Base-by-base conservation (phyloP, 92 coral and sea anemone species). In the Porites cylindrica region DNA sequence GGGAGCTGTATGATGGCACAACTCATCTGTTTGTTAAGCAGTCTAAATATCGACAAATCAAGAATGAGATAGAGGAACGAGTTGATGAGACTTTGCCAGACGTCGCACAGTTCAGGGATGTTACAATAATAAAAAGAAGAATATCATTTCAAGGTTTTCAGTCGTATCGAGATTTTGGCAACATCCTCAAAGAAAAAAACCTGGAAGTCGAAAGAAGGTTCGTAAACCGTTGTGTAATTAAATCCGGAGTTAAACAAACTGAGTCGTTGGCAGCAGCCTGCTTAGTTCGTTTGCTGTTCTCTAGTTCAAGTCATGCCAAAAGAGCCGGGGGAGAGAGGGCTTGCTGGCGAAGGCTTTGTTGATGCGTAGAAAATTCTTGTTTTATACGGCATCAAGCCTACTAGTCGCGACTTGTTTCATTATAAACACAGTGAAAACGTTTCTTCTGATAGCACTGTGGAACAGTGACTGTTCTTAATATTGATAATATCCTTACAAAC, bases 1-100 rank as follows among this genome's bases (percentile, higher is more conserved):
- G 91, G 1, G 70, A 79, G 56, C 72, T 88, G 38, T 88, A 66
- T 66, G 92, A 93, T 69, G 93, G 87, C 0, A 75, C 92, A 10
- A 75, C 84, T 7, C 89, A 88, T 29, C 72, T 91, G 53, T 80
- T 92, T 29, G 75, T 93, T 17, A 73, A 79, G 17, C 52, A 70
- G 1, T 87, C 83, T 7, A 76, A 75, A 26, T 93, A 91, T 75
- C 61, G 17, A n/a, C 58, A 68, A 68, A 84, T 91, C 75, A 93
- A 93, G 69, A 59, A 68, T 9, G 92, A 91, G 47, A 66, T 93
- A 17, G 89, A 91, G 56, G 38, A 70, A n/a, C 77, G 72, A 73
- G 88, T 91, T 23, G 84, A 76, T 1, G 29, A 19, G 5, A 11
- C 5, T 10, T 60, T 88, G 21, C 92, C 89, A 0, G 91, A 91